Evolutionary conservation across 2,888 invertebrate genomes (phyloP), one percentile per base, ranked within the genome.

Genomic region (Hanleya hanleyi): DNA sequence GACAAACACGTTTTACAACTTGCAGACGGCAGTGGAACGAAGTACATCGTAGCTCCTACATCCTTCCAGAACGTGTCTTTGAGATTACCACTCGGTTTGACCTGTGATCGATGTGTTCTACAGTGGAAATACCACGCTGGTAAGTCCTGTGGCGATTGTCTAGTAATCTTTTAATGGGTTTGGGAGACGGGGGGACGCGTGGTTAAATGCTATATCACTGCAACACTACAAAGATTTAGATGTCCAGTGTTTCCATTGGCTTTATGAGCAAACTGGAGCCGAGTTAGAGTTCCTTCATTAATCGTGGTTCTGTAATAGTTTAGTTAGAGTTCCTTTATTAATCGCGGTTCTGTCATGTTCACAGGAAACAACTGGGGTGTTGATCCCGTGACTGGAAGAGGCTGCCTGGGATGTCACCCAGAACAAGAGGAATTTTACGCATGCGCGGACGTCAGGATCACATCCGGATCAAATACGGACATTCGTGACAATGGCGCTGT

Each of bases 101-200:
- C 71, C 66, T 80, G 80, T 49, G 12, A 70, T 3, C 72, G 74
- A 35, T 80, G 80, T 66, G 73, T 80, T 26, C 69, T 80, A 22
- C 80, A 80, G 67, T 80, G 80, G 80, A 80, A 80, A 61, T 80
- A 78, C 76, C 77, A 78, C 70, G 77, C 77, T 6, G 80, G 80
- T 80, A 67, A 67, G 80, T 64, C 12, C 47, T 41, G n/a, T 41
- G n/a, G n/a, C n/a, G n/a, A n/a, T n/a, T n/a, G n/a, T n/a, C n/a
- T n/a, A n/a, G n/a, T n/a, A n/a, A n/a, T n/a, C n/a, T n/a, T n/a
- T n/a, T n/a, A n/a, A n/a, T n/a, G n/a, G n/a, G n/a, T n/a, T n/a
- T n/a, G n/a, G n/a, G n/a, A n/a, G n/a, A n/a, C n/a, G n/a, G n/a
- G n/a, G n/a, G n/a, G n/a, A n/a, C n/a, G n/a, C n/a, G n/a, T n/a